Conservation (phyloP, 2,113 vertebrate species). For the Nicator chloris region DNA sequence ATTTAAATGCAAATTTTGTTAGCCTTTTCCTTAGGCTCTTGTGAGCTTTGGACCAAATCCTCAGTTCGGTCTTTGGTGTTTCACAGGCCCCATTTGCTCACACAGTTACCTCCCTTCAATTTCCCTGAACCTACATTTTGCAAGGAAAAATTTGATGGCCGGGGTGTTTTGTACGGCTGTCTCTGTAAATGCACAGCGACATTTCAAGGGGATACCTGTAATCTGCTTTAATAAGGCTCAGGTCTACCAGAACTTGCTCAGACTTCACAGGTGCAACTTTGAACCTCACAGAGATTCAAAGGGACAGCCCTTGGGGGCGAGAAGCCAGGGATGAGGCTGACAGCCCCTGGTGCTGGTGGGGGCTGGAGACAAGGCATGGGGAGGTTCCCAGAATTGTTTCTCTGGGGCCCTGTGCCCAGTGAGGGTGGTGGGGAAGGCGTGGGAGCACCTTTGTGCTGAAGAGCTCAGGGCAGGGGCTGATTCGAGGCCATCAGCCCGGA, state of each 20-base stretch:
- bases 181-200: background rate
- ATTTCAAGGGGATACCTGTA: background rate
- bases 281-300: background rate
- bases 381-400: background rate
- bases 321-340: background rate
- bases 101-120: rapidly evolving
- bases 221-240: constrained; percentile 1
- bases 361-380: background rate
- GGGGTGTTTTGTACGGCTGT: background rate
- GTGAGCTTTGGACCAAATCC: background rate
- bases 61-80: background rate
- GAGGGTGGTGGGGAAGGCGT: background rate
- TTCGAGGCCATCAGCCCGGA: background rate
- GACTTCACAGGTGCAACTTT: background rate
- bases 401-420: background rate
- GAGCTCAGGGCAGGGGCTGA: background rate
- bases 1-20: background rate
- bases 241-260: background rate
- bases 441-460: constrained; percentile 3
- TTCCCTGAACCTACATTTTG: background rate
- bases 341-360: background rate
- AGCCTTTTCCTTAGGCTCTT: background rate
- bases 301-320: background rate
- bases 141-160: background rate
- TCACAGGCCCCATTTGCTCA: rapidly evolving